phyloP scores from a whole-genome alignment of 2,888 invertebrate genomes.

The Glyphotaelius pellucidus region DNA sequence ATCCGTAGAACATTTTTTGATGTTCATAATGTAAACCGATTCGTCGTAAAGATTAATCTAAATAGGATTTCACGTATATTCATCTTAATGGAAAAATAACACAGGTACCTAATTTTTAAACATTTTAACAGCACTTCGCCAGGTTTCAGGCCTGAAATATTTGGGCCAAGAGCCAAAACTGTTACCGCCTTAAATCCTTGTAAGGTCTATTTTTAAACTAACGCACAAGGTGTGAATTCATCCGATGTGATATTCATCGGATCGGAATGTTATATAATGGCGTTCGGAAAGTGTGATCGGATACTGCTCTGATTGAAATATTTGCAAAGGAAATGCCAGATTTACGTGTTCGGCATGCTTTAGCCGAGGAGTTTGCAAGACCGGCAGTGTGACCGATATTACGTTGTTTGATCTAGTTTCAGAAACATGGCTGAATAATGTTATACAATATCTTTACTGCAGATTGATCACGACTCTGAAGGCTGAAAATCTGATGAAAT shows the following conservation, averaged over 20 bases:
- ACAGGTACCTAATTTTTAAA: too few species aligned
- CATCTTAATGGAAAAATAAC: too few species aligned
- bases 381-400: background rate
- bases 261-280: background rate
- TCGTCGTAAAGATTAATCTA: too few species aligned
- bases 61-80: too few species aligned
- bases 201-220: background rate
- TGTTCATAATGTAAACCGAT: too few species aligned
- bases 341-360: background rate
- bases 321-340: background rate
- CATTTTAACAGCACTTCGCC: background rate
- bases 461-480: background rate
- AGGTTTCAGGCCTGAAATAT: background rate
- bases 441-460: background rate
- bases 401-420: background rate
- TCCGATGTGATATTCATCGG: background rate
- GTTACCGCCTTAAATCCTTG: background rate
- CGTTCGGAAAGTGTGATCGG: background rate
- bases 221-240: background rate
- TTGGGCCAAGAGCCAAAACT: background rate
- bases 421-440: background rate
- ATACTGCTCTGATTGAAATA: background rate
- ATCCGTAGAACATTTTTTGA: too few species aligned
- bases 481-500: background rate
- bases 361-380: background rate